Base-by-base conservation (phyloP, 2,113 vertebrate genomes). In the Raja brachyura region DNA sequence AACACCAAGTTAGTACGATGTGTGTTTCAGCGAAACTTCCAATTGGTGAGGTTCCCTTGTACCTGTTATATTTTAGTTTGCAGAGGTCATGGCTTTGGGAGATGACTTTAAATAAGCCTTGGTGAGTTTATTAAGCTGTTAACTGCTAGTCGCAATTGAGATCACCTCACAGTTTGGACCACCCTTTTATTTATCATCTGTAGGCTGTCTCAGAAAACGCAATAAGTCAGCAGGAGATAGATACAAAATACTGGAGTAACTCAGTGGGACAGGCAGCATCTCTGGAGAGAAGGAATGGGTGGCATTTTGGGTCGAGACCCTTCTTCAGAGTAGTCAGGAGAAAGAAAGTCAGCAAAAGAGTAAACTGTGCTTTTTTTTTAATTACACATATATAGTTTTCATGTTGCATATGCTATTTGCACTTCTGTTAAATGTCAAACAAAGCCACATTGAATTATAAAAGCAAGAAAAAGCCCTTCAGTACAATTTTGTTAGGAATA, bases 361-460 rank as follows among this genome's bases (percentile, higher is more conserved):
- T 86, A n/a, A 86, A 86, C 56, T 6, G 11, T 63, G 10, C n/a
- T 48, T 16, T 61, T n/a, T 22, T 59, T 63, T 4, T 1, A n/a
- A 61, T 59, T 61, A 86, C 16, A n/a, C 25, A 86, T 86, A 61
- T 63, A n/a, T 86, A 61, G 28, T 61, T 59, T 63, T 86, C 83
- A n/a, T 63, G 10, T 28, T n/a, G 59, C 83, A 86, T 86, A 85
- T 85, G 74, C 9, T 61, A 86, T 61, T 86, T 86, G 83, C 56
- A 31, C 56, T 86, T 61, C 59, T 61, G 56, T 28, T 86, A 59
- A 31, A 86, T 61, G 59, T 88, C 83, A 88, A 88, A 88, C 28
- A 88, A 88, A 88, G 83, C 59, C n/a, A 33, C 59, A 88, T 63
- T 66, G 28, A 88, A 88, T 88, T 66, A 88, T 9, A 88, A 88